Conservation (phyloP, 2,888 invertebrate genomes). For the Macroteleia sp. region DNA sequence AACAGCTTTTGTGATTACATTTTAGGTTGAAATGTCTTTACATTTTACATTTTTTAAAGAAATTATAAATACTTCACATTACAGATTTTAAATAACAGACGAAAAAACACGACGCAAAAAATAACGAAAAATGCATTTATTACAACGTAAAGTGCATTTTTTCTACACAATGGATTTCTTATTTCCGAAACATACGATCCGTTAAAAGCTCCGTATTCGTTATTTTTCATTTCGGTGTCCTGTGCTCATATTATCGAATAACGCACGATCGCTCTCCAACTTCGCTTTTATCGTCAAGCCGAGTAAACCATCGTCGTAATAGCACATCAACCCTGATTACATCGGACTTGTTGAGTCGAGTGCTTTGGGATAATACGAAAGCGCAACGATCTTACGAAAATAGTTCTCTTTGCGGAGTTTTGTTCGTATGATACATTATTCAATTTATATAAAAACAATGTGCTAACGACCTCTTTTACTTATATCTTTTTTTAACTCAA, state of each 20-base stretch:
- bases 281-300: conserved; percentile 49
- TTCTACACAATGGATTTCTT: conserved; percentile 42
- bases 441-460: conserved; percentile 40
- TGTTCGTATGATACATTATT: conserved; percentile 17
- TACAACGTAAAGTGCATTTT: no score
- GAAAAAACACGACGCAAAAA: no score
- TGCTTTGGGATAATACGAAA: conserved; percentile 52
- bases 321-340: conserved; percentile 61
- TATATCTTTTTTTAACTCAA: no score
- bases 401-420: conserved; percentile 19
- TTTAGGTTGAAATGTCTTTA: no score
- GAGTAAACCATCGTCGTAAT: conserved; percentile 59
- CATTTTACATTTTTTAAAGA: no score
- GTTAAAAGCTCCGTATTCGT: conserved; percentile 49
- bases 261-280: conserved; percentile 55
- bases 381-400: conserved; percentile 52
- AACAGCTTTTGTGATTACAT: no score
- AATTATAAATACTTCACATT: no score
- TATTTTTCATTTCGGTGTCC: conserved; percentile 48
- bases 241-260: conserved; percentile 51
- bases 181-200: conserved; percentile 41
- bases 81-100: no score
- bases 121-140: no score
- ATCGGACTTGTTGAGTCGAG: conserved; percentile 64
- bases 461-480: conserved; percentile 29